Base-by-base conservation (phyloP, 2,113 vertebrate genomes). In the Charadrius vociferus region DNA sequence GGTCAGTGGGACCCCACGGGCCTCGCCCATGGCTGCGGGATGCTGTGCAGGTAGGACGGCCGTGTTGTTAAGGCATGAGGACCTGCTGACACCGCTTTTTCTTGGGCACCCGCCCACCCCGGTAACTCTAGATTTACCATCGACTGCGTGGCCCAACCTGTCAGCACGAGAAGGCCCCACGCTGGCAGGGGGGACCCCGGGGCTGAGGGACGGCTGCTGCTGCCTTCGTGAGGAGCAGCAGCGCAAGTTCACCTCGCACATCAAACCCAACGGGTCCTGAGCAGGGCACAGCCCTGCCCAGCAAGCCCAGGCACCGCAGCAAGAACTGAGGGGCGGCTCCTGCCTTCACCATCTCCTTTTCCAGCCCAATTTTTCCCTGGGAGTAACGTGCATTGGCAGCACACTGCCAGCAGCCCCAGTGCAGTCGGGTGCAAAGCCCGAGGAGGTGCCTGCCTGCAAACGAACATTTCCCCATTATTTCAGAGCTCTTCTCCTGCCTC, bases 1-100 rank as follows among this genome's bases (percentile, higher is more conserved):
- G 30, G 45, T 43, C 75, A 27, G 14, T 2, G 2, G 23, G 27
- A 56, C 6, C 14, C 29, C 1, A 0, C 0, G 1, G 6, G 23
- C 18, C 62, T 82, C 1, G 0, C 30, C 55, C 12, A 10, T 6
- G 7, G 36, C 66, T 5, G 18, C 37, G 37, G 65, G 37, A 12
- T 45, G n/a, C 32, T 56, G n/a, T 1, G 1, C 15, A 7, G 45
- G 41, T 50, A 14, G 50, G n/a, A 19, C 14, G 8, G 20, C 10
- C 1, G 1, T 45, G 26, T 26, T 81, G 19, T 52, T 41, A 30
- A 0, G 2, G 18, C 67, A 34, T 1, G 0, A 55, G 43, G 30
- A 36, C 43, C 12, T 21, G 15, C 9, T 78, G 19, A 58, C 37
- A 14, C 37, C 12, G 19, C 41, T 77, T 61, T 30, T 39, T 30